Percentiles rank a stretch among this genome's conserved stretches.
phyloP scores from a whole-genome alignment of 2,797 vertebrate species.

The Sternotherus odoratus region DNA sequence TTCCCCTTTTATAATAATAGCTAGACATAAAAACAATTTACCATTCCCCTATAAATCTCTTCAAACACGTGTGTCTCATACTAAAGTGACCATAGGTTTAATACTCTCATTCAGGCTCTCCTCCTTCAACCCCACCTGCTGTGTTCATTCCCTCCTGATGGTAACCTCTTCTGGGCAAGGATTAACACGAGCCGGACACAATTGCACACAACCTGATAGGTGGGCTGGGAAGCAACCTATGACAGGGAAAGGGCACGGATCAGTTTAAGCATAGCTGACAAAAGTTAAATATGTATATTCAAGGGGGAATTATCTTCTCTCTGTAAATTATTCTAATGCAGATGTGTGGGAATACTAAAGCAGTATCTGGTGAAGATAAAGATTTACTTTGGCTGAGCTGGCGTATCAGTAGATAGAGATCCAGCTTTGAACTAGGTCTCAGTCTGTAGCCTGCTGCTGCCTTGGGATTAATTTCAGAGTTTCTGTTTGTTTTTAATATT shows the following conservation, averaged over 20 bases:
- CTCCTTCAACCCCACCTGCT: neutral
- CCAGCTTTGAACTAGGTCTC: constrained; percentile 67
- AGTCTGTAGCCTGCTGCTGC: constrained; percentile 66
- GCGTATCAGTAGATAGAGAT: constrained; percentile 60
- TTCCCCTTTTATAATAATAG: neutral
- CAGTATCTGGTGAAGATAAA: constrained; percentile 71
- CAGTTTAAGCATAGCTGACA: constrained; percentile 17
- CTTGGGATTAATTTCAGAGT: constrained; percentile 72
- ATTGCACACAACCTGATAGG: neutral
- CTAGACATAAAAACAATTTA: neutral
- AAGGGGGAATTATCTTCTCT: constrained; percentile 45
- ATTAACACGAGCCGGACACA: neutral
- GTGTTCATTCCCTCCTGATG: neutral
- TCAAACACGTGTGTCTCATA: neutral
- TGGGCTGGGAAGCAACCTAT: neutral
- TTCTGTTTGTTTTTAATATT: constrained; percentile 61
- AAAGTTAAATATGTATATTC: constrained; percentile 12
- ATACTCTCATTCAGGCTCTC: neutral
- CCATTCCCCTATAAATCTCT: neutral
- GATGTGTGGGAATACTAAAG: constrained; percentile 67
- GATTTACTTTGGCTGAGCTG: constrained; percentile 70
- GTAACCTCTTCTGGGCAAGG: rapidly evolving
- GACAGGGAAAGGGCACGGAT: constrained; percentile 46
- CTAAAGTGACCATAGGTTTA: neutral
- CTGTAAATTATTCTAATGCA: constrained; percentile 52